These are phyloP conservation scores for Cyclophora albipunctata DNA, from an alignment of 2,888 invertebrate genomes.

Conservation along the genomic window DNA sequence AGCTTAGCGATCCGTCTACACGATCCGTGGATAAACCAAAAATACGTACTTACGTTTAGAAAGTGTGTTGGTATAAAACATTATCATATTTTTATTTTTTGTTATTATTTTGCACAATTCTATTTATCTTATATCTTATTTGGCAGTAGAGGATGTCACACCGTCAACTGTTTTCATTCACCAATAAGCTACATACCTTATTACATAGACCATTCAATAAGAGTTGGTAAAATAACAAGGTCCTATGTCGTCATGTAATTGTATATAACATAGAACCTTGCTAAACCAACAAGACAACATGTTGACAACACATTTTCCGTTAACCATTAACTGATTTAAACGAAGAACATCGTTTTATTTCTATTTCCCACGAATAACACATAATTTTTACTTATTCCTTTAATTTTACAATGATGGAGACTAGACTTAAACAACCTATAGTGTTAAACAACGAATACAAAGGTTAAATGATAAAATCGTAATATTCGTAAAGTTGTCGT, in stretches of 20 bases:
- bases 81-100: conserved; percentile 45
- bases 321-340: conserved; percentile 39
- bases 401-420: conserved; percentile 21
- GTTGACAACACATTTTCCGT: conserved; percentile 46
- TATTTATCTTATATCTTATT: conserved; percentile 61
- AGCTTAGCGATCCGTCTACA: too few relatives aligned
- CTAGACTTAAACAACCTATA: conserved; percentile 20
- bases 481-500: too few relatives aligned
- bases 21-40: too few relatives aligned
- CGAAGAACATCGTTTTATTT: conserved; percentile 6
- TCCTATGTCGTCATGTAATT: conserved; percentile 30
- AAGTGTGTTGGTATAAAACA: conserved; percentile 61
- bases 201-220: conserved; percentile 36
- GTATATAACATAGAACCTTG: too few relatives aligned
- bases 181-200: conserved; percentile 49
- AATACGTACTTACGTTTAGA: conserved; percentile 19
- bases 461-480: too few relatives aligned
- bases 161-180: conserved; percentile 46
- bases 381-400: conserved; percentile 3
- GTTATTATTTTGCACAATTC: conserved; percentile 54
- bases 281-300: conserved; percentile 30
- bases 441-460: conserved; percentile 5
- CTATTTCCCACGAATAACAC: conserved; percentile 16
- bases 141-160: conserved; percentile 69
- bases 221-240: neutral